Base-by-base conservation (phyloP, 2,113 vertebrate genomes). In the Poeciliopsis turrubarensis region DNA sequence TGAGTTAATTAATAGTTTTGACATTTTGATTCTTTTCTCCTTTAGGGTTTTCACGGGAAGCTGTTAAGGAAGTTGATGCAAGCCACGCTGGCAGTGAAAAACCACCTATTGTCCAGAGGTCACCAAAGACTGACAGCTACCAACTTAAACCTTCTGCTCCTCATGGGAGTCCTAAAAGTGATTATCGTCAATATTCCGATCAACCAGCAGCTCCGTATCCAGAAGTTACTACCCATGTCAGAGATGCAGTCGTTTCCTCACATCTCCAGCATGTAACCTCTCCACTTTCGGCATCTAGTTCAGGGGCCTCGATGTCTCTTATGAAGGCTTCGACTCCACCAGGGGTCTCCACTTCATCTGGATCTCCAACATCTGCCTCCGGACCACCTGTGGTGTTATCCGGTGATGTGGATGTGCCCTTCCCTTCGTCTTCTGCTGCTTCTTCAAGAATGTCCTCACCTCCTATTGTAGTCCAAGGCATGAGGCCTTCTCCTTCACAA, bases 81-180 rank as follows among this genome's bases (percentile, higher is more conserved):
- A 89, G 85, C 77, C 92, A 84, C 57, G 93, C 90, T 32, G 87
- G 80, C 60, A 84, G 84, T 72, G 92, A 95, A 77, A 88, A 82
- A 54, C 25, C 78, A 51, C 65, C 89, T 37, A 67, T 68, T 63
- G 68, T 79, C 13, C 91, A 89, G 62, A 87, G 77, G 67, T 72
- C 85, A 14, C 75, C 86, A 26, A 89, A 87, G 73, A 68, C 67
- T 1, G 92, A 94, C 62, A 61, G 51, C 63, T 90, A 87, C 72
- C 79, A 81, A 39, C 34, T 88, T 66, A 86, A 90, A 83, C 62
- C 86, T 12, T 37, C 89, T 68, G 78, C 81, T 22, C 75, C 75
- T 47, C 78, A 80, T 5, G 39, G 68, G 15, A 87, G 77, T 60
- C 70, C 89, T 5, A n/a, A 72, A 0, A 81, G 80, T 47, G 93